Evolutionary conservation across 2,797 vertebrate species (phyloP).

Genomic region (Menidia menidia): DNA sequence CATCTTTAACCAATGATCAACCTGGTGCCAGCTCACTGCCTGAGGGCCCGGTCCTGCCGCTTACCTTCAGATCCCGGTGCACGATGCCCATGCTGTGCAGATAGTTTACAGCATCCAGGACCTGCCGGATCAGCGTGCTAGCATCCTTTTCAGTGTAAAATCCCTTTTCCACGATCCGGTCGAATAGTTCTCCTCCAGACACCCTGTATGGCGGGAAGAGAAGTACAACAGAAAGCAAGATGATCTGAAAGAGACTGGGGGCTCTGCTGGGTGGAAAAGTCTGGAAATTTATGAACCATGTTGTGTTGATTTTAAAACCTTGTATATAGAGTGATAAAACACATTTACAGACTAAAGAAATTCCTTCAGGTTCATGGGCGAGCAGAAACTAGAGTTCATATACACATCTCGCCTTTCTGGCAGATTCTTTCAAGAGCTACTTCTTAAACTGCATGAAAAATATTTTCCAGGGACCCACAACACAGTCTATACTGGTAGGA

Average conservation of each 20-base stretch:
- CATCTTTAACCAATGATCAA: not conserved
- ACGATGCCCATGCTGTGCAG: slow-evolving; percentile 96
- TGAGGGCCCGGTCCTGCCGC: no score
- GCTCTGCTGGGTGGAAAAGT: slow-evolving; percentile 22
- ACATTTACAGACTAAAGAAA: not conserved
- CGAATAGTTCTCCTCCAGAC: slow-evolving; percentile 95
- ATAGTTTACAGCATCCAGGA: slow-evolving; percentile 95
- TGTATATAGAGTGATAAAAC: not conserved
- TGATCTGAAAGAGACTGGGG: slow-evolving; percentile 7
- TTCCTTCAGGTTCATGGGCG: no score
- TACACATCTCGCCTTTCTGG: slow-evolving; percentile 25
- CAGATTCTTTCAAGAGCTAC: slow-evolving; percentile 40
- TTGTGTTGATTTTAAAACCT: not conserved
- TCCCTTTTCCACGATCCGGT: slow-evolving; percentile 96
- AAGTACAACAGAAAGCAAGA: no score
- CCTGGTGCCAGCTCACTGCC: no score
- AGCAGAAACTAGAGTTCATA: slow-evolving; percentile 7
- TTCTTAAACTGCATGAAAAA: slow-evolving; percentile 34
- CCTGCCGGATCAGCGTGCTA: slow-evolving; percentile 94
- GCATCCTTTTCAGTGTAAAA: slow-evolving; percentile 98
- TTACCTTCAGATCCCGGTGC: slow-evolving; percentile 96
- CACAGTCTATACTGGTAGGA: slow-evolving; percentile 7
- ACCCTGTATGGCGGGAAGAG: slow-evolving; percentile 79
- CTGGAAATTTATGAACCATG: slow-evolving; percentile 55
- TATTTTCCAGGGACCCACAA: slow-evolving; percentile 40